These are phyloP conservation scores for Rhadina sibilatrix DNA, from an alignment of 2,113 vertebrate species.

Conservation along the genomic window DNA sequence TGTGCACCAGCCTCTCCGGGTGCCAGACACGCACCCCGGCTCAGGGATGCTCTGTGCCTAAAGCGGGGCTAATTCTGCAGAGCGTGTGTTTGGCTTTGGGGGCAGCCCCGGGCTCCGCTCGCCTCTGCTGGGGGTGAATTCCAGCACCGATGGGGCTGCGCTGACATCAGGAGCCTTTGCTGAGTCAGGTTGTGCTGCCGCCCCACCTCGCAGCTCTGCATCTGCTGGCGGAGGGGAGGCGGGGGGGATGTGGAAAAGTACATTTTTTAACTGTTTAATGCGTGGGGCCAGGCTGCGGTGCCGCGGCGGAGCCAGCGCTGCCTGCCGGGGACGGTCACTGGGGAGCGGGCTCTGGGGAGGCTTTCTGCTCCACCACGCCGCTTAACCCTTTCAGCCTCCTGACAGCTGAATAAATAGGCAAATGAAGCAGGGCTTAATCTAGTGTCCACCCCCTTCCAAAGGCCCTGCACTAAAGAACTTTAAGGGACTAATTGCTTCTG, in stretches of 20 bases:
- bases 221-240: background rate
- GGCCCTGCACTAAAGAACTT: constrained; percentile 20
- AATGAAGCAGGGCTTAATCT: constrained; percentile 46
- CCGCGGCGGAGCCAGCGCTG: background rate
- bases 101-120: background rate
- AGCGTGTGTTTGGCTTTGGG: background rate
- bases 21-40: background rate
- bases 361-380: background rate
- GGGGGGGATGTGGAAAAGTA: background rate
- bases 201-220: background rate
- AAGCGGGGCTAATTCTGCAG: background rate
- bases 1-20: background rate
- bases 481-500: constrained; percentile 43
- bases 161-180: background rate
- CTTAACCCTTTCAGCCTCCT: constrained; percentile 47
- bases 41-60: background rate
- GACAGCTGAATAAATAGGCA: constrained; percentile 37
- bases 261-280: background rate
- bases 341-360: background rate
- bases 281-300: background rate
- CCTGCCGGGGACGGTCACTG: background rate
- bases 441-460: constrained; percentile 27
- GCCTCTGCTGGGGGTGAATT: background rate
- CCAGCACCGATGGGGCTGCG: background rate
- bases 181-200: constrained; percentile 44